Percentiles rank a stretch among this genome's conserved stretches.
These are phyloP conservation scores for Hyalella azteca DNA, from an alignment of 2,888 invertebrate genomes.

Conservation along the genomic window DNA sequence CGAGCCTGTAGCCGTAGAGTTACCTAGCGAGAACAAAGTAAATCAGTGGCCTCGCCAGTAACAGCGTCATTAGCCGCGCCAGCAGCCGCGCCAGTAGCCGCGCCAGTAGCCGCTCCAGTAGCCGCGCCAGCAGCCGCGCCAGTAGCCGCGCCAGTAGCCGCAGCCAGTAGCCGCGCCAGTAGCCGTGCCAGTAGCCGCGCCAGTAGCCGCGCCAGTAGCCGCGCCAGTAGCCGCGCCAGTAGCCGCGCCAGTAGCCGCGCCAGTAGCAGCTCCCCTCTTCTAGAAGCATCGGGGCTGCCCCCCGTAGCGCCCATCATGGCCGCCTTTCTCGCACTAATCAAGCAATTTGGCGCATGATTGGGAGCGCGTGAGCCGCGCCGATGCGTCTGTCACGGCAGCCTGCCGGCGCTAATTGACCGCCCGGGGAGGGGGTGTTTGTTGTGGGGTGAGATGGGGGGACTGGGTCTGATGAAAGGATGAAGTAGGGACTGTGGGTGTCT, in stretches of 20 bases:
- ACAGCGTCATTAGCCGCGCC: no score
- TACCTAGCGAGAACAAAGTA: no score
- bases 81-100: no score
- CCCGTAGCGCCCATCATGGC: slow-evolving; percentile 19
- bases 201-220: background rate
- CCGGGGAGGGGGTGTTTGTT: background rate
- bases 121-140: no score
- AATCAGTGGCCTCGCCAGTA: background rate
- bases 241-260: background rate
- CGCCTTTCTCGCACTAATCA: slow-evolving; percentile 37
- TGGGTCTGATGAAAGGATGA: background rate
- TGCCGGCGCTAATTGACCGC: slow-evolving; percentile 11
- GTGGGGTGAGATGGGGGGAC: background rate
- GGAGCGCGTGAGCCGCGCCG: background rate
- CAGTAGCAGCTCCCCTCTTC: no score
- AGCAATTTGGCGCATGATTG: slow-evolving; percentile 35
- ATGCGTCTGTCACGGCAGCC: slow-evolving; percentile 4
- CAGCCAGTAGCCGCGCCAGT: background rate
- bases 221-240: background rate
- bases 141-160: no score
- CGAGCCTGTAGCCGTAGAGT: no score
- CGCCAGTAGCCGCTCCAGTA: no score
- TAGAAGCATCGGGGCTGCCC: background rate
- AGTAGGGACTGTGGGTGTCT: background rate
- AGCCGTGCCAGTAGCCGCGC: background rate